Percentiles rank a stretch among this genome's conserved stretches.
These are phyloP conservation scores for Lethocerus indicus DNA, from an alignment of 1,140 invertebrate genomes.

Conservation along the genomic window DNA sequence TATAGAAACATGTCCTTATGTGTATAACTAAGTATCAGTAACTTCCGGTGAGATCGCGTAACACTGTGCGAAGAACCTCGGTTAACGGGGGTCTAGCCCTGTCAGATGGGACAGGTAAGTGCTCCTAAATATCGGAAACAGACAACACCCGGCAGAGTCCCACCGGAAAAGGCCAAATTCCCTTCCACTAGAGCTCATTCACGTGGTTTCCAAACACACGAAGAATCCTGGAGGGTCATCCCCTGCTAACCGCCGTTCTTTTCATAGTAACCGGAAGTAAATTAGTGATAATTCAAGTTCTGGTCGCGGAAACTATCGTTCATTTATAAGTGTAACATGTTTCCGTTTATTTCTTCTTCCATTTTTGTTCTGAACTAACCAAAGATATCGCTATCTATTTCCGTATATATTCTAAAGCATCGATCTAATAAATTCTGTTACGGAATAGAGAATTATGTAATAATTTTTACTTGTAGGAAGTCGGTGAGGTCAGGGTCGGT, in stretches of 20 bases:
- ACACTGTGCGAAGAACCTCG: background rate
- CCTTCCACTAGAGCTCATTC: too few species aligned
- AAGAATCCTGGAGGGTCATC: too few species aligned
- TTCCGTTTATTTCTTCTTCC: background rate
- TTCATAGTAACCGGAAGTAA: too few species aligned
- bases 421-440: background rate
- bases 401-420: background rate
- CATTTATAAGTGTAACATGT: background rate
- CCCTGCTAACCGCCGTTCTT: too few species aligned
- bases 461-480: constrained; percentile 57
- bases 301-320: too few species aligned
- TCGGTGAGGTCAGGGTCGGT: constrained; percentile 52
- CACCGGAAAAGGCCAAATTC: too few species aligned
- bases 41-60: background rate
- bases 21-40: background rate
- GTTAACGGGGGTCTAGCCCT: background rate
- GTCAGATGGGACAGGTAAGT: background rate
- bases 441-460: background rate
- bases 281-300: too few species aligned
- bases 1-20: background rate
- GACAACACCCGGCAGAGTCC: too few species aligned
- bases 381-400: background rate
- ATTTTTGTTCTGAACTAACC: background rate
- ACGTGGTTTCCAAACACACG: too few species aligned
- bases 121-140: too few species aligned